phyloP scores from a whole-genome alignment of 2,888 invertebrate genomes.

The Osmoderma eremita region DNA sequence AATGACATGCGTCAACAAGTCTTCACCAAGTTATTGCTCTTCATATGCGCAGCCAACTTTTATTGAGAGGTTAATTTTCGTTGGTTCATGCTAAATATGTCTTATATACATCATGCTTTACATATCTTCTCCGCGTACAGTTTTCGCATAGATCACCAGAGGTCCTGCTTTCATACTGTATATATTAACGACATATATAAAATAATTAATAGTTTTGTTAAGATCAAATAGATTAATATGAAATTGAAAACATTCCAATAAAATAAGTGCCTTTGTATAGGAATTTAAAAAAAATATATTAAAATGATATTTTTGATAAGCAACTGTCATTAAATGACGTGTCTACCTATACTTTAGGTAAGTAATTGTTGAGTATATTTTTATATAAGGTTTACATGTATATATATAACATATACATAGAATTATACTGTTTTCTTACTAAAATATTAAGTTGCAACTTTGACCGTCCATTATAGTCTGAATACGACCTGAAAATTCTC shows the following conservation, averaged over 20 bases:
- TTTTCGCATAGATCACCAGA: conserved; percentile 8
- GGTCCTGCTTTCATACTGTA: conserved; percentile 16
- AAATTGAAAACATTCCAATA: conserved; percentile 17
- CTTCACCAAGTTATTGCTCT: no score
- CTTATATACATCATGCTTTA: conserved; percentile 16
- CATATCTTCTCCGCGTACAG: background rate
- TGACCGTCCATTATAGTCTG: conserved; percentile 32
- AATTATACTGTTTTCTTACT: background rate
- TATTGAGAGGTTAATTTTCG: no score
- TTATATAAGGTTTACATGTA: background rate
- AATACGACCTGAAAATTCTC: conserved; percentile 30
- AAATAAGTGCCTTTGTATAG: conserved; percentile 13
- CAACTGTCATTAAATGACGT: conserved; percentile 3
- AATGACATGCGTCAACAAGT: no score
- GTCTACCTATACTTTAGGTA: background rate
- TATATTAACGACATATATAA: background rate
- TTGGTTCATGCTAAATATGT: no score
- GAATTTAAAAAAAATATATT: background rate
- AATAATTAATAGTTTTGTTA: background rate
- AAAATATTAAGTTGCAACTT: background rate
- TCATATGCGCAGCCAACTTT: no score
- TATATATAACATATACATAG: background rate
- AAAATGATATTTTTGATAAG: conserved; percentile 24
- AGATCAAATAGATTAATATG: background rate
- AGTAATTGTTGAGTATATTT: background rate